Percentiles rank a stretch among this genome's conserved stretches.
These are phyloP conservation scores for Seira ritae DNA, from an alignment of 2,888 invertebrate species.

Conservation along the genomic window DNA sequence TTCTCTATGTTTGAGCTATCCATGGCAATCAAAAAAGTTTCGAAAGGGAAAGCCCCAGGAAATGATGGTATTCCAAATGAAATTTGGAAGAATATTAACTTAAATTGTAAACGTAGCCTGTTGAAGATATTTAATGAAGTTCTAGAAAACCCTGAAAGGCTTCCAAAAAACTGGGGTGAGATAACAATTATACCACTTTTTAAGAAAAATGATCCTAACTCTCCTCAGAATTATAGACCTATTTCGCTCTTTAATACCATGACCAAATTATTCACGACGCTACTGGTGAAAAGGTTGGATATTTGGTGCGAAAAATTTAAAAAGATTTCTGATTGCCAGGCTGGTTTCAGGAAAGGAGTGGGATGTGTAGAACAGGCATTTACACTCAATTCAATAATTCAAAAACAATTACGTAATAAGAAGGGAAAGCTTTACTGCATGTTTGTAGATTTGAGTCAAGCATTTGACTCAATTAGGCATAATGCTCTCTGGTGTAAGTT, in stretches of 20 bases:
- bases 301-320: constrained; percentile 9
- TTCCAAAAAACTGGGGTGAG: constrained; percentile 38
- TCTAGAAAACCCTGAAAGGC: background rate
- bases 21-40: constrained; percentile 20
- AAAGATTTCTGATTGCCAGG: constrained; percentile 2
- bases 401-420: background rate
- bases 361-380: constrained; percentile 24
- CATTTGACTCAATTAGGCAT: constrained; percentile 31
- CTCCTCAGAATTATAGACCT: constrained; percentile 48
- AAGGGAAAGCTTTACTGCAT: constrained; percentile 1
- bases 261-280: constrained; percentile 48
- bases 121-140: constrained; percentile 22
- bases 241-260: constrained; percentile 48
- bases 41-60: constrained; percentile 34
- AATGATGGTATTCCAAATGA: constrained; percentile 53
- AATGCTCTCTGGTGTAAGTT: constrained; percentile 7
- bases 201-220: constrained; percentile 35
- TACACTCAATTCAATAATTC: background rate
- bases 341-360: constrained; percentile 7
- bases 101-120: background rate
- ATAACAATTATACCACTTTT: constrained; percentile 48
- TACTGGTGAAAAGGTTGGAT: constrained; percentile 14
- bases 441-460: constrained; percentile 28
- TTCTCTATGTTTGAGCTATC: constrained; percentile 33
- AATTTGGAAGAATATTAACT: constrained; percentile 22